These are phyloP conservation scores for Picathartes gymnocephalus DNA, from an alignment of 2,113 vertebrate genomes.

Conservation along the genomic window DNA sequence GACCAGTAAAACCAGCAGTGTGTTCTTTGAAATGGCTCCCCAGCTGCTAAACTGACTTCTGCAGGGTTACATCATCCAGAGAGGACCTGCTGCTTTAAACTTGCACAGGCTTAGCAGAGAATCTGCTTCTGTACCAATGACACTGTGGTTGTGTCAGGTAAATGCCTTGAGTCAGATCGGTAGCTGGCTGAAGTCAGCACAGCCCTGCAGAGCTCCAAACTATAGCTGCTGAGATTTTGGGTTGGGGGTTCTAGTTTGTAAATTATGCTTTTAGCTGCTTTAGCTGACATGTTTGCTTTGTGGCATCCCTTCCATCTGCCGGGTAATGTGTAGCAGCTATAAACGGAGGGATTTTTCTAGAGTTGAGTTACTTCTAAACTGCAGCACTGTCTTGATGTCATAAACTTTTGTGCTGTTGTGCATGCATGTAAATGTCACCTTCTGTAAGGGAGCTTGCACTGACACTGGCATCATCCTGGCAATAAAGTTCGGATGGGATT, in stretches of 20 bases:
- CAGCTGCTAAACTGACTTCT: background rate
- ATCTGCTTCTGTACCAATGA: background rate
- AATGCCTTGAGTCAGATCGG: background rate
- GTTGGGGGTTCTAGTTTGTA: background rate
- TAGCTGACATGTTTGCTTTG: background rate
- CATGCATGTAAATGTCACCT: conserved; percentile 4
- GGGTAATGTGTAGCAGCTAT: background rate
- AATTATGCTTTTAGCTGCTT: background rate
- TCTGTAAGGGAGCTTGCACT: background rate
- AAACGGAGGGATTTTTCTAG: conserved; percentile 5
- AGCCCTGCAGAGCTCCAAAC: background rate
- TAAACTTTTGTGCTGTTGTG: background rate
- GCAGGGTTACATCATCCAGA: background rate
- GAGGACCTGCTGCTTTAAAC: background rate
- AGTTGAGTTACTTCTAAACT: background rate
- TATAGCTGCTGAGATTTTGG: background rate
- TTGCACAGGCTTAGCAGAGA: background rate
- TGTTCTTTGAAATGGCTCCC: background rate
- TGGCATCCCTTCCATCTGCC: background rate
- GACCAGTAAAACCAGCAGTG: conserved; percentile 7
- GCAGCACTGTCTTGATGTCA: background rate
- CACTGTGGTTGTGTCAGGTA: background rate
- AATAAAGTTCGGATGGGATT: background rate
- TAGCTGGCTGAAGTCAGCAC: background rate
- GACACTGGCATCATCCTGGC: background rate